Evolutionary conservation across 2,888 invertebrate species (phyloP), one percentile per base, ranked within the genome.

Genomic region (Carpatolechia fugitivella): DNA sequence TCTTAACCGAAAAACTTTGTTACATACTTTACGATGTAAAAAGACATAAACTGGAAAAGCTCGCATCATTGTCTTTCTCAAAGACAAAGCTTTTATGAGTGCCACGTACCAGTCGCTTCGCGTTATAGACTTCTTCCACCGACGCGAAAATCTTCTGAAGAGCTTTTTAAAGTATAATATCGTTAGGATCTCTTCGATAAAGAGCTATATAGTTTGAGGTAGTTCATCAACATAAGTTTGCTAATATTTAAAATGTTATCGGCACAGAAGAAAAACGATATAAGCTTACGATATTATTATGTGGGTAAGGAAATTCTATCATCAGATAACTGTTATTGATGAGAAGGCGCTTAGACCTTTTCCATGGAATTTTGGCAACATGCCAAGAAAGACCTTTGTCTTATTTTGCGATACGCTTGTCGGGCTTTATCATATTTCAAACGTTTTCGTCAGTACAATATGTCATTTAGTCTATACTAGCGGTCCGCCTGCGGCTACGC

Each of bases 241-340:
- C n/a, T n/a, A n/a, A n/a, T n/a, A n/a, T n/a, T n/a, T n/a, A n/a
- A n/a, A n/a, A n/a, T n/a, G n/a, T n/a, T n/a, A n/a, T n/a, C n/a
- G n/a, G n/a, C n/a, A n/a, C n/a, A n/a, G n/a, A n/a, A n/a, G n/a
- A n/a, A n/a, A n/a, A n/a, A n/a, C n/a, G n/a, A n/a, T n/a, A n/a
- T n/a, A n/a, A n/a, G n/a, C n/a, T n/a, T n/a, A n/a, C n/a, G n/a
- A n/a, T n/a, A n/a, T n/a, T n/a, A n/a, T n/a, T n/a, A n/a, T n/a
- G 69, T 11, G 8, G 11, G 20, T 20, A 41, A 41, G 70, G 66
- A 68, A 72, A 74, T 61, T 72, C 64, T 68, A 69, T 62, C 58
- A 63, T 61, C 68, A 74, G 76, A 78, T 77, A 80, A 78, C 64
- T 76, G 78, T 76, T 80, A 81, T 82, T 77, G 82, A 82, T 77